Percentiles rank a stretch among this genome's conserved stretches.
These are phyloP conservation scores for Drosophila engyochracea DNA, from an alignment of 2,888 invertebrate genomes.

Conservation along the genomic window DNA sequence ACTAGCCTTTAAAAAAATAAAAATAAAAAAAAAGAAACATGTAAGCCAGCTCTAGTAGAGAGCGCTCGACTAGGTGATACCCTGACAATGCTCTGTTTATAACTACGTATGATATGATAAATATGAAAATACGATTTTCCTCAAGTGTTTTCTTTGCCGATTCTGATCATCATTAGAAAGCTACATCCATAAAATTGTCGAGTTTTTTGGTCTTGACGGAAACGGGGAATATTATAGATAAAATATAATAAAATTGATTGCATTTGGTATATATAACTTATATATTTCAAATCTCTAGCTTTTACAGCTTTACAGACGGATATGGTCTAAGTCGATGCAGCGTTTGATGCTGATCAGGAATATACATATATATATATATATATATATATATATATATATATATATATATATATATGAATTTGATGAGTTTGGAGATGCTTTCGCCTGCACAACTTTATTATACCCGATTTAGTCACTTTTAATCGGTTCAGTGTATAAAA, in stretches of 20 bases:
- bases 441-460: neutral
- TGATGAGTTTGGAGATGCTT: neutral
- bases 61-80: neutral
- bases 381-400: too few species aligned
- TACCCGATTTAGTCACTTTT: neutral
- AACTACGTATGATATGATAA: neutral
- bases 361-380: neutral
- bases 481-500: neutral
- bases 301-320: too few species aligned
- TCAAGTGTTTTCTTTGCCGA: neutral
- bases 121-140: neutral
- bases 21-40: neutral
- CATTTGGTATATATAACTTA: neutral
- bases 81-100: neutral
- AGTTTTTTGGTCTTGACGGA: neutral
- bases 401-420: neutral
- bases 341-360: neutral
- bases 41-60: neutral
- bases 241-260: neutral
- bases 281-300: neutral
- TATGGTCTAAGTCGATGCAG: too few species aligned
- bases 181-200: neutral
- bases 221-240: neutral
- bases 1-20: neutral
- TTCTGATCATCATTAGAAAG: neutral